A percentile compares a stretch with the other conserved stretches of the same genome.
Evolutionary conservation across 2,888 invertebrate genomes (phyloP).

Genomic region (Corbicula japonica): DNA sequence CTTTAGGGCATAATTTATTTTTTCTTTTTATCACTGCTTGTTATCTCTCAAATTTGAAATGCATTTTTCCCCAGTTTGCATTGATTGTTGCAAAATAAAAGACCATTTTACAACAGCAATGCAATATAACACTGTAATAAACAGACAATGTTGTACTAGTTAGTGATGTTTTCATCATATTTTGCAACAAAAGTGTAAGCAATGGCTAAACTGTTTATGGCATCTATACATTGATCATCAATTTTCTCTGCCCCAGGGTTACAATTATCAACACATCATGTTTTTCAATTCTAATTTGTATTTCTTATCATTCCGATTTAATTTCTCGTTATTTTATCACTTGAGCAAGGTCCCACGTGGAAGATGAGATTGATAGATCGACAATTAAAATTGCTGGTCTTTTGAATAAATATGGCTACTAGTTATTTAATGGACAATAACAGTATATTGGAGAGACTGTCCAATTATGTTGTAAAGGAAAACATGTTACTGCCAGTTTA

Average conservation of each 20-base stretch:
- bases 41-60: too few relatives aligned
- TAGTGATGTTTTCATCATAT: constrained; percentile 11
- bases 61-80: too few relatives aligned
- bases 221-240: constrained; percentile 35
- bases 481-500: constrained; percentile 46
- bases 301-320: constrained; percentile 46
- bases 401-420: constrained; percentile 41
- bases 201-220: constrained; percentile 17
- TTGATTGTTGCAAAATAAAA: too few relatives aligned
- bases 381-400: constrained; percentile 59
- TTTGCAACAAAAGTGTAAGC: constrained; percentile 10
- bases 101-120: too few relatives aligned
- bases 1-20: too few relatives aligned
- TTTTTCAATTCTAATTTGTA: constrained; percentile 23
- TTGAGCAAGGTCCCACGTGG: constrained; percentile 49
- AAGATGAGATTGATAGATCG: constrained; percentile 56
- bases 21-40: too few relatives aligned
- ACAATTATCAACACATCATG: constrained; percentile 57
- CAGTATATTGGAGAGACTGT: constrained; percentile 61
- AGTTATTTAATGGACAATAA: constrained; percentile 53
- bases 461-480: constrained; percentile 52
- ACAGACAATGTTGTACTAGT: background rate
- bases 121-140: constrained; percentile 16
- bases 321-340: constrained; percentile 53
- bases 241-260: constrained; percentile 33